Base-by-base conservation (phyloP, 1,140 invertebrate species). In the Scaptomyza pallida region DNA sequence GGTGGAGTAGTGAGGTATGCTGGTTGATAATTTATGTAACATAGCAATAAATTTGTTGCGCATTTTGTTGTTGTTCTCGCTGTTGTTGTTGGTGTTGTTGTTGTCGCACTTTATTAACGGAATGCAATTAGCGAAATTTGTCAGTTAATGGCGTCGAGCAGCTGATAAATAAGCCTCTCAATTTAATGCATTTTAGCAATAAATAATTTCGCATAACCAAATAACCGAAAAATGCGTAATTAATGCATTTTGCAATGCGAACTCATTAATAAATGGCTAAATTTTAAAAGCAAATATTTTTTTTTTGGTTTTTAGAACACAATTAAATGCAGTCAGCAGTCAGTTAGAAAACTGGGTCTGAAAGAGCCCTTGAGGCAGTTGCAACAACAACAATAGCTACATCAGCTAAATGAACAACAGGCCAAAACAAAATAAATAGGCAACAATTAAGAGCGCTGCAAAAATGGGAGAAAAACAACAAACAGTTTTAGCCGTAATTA, bases 81-180 rank as follows among this genome's bases (percentile, higher is more conserved):
- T 26, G 3, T 6, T 26, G 23, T 4, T 26, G 6, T 4, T n/a
- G 0, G 33, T 43, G 47, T 10, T 74, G 54, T 43, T 51, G 30
- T 64, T 65, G 74, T 52, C 59, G 60, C 50, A 85, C 77, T 86
- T 85, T 85, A 85, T 85, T 85, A 85, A 85, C 78, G 82, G 64
- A 85, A 88, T 74, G 82, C 81, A 85, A 85, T 85, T 85, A 85
- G 81, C 76, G 57, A 77, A 86, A 86, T 86, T 86, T 86, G 81
- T 88, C 81, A 88, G 81, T 86, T 88, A 88, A 86, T 86, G 81
- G 74, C 81, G 60, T 69, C 57, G 71, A 72, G 60, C 75, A 78
- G 73, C 78, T 80, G 85, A 86, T 86, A 86, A 86, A 86, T 86
- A 86, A 82, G 76, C 73, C 73, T 59, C 44, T 79, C 78, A 68